Base-by-base conservation (phyloP, 2,797 vertebrate genomes). In the Microctenopoma steveboyesi region DNA sequence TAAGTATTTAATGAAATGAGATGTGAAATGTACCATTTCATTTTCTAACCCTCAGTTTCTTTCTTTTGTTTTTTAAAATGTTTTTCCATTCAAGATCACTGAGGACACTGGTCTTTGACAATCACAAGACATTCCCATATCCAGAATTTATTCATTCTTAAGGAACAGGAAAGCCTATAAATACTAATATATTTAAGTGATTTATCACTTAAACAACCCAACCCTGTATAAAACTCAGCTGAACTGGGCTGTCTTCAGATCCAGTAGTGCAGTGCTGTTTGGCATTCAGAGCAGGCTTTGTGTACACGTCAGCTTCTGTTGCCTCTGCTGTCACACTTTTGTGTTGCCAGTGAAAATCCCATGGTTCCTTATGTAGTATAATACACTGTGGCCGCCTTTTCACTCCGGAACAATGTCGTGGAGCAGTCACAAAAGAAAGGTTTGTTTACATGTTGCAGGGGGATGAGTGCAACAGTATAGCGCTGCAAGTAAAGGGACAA, bases 311-410 rank as follows among this genome's bases (percentile, higher is more conserved):
- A 45, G 40, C 54, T 53, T 62, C 15, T 37, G 25, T 51, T 72
- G n/a, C 33, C 14, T 55, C 42, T 46, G 14, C 46, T 39, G 25
- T 47, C 42, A 72, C 40, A 3, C 78, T 70, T 71, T 76, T 76
- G 39, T 75, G 25, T 58, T 15, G 9, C 42, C 3, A 9, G n/a
- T 12, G 16, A 35, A 81, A 57, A 68, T 72, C 78, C 75, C 71
- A 28, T 60, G 49, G 73, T 59, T 83, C 54, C 57, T 60, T 76
- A 72, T 64, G 72, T 42, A 14, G 10, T 30, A 37, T 28, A 48
- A 51, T 64, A 40, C 33, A 35, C 33, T 35, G 33, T 28, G 47
- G 50, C 35, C 2, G 0, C 15, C 35, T 47, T 83, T 73, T 83
- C 65, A 58, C 49, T 59, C 33, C 5, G 47, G 11, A 55, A 51